Evolutionary conservation across 1,140 invertebrate species (phyloP).

Genomic region (Drosophila novamexicana): DNA sequence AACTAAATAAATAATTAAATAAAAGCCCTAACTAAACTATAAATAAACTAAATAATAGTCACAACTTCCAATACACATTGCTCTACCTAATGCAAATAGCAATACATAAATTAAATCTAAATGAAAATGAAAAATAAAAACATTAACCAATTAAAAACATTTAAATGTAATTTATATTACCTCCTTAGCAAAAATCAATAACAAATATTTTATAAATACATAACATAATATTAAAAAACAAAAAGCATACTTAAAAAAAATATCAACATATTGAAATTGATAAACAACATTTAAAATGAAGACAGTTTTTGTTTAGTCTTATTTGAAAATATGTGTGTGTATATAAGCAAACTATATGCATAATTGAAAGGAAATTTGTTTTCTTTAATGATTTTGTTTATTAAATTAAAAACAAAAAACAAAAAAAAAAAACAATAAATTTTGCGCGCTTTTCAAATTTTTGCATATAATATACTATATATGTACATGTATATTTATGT

Average conservation of each 20-base stretch:
- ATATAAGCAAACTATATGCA: conserved; percentile 30
- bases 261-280: conserved; percentile 48
- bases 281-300: conserved; percentile 50
- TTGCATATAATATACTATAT: conserved; percentile 1
- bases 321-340: conserved; percentile 29
- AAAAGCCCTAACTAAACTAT: conserved; percentile 32
- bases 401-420: conserved; percentile 17
- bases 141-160: conserved; percentile 59
- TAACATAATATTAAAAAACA: conserved; percentile 47
- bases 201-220: conserved; percentile 51
- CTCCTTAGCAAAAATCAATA: conserved; percentile 82
- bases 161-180: conserved; percentile 82
- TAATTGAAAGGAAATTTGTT: conserved; percentile 5
- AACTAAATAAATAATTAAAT: conserved; percentile 17
- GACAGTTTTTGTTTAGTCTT: conserved; percentile 74
- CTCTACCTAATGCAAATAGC: conserved; percentile 51
- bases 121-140: conserved; percentile 41
- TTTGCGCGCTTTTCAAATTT: conserved; percentile 47
- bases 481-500: conserved; percentile 1
- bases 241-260: conserved; percentile 42
- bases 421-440: conserved; percentile 24
- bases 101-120: conserved; percentile 60
- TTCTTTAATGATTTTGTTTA: conserved; percentile 35
- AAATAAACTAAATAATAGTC: conserved; percentile 55
- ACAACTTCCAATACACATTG: conserved; percentile 52